Base-by-base conservation (phyloP, 1,140 invertebrate genomes). In the Dryas iulia region DNA sequence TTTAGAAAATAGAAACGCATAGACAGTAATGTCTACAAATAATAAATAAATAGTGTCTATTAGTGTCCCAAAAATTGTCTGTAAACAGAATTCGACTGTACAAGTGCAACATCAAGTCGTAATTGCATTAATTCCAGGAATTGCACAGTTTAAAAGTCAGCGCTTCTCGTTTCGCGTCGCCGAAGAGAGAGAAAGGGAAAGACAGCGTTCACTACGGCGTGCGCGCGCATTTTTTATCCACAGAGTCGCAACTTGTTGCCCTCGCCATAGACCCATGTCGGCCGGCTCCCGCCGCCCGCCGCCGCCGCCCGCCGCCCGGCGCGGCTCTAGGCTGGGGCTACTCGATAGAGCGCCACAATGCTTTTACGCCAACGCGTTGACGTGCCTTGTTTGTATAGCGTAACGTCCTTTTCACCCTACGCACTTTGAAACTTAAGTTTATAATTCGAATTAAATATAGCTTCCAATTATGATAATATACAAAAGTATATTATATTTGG, bases 191-290 rank as follows among this genome's bases (percentile, higher is more conserved):
- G 31, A 58, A 62, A 68, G 59, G 67, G 30, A 59, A 47, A n/a
- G 39, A 56, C 59, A 60, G 35, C 56, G 31, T 54, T 33, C 23
- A 30, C 59, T 47, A 21, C 39, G 62, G 67, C 23, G 54, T 83
- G 83, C 83, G 83, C 79, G 71, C 78, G 78, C 81, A 78, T 68
- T 76, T 68, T 74, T 62, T 62, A 59, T n/a, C 47, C 30, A 56
- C 53, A 30, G 39, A 64, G 53, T 60, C 65, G 66, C 80, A 81
- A 84, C 81, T 81, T 81, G 81, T 84, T 82, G 81, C 68, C 68
- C 39, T 76, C 69, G 33, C 57, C 62, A 47, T 21, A 47, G 18
- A 47, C 14, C 33, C 33, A 39, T 12, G 33, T 39, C n/a, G 65
- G 54, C 58, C 69, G 33, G 28, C 65, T 11, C n/a, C 10, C 60